phyloP scores from a whole-genome alignment of 1,140 invertebrate genomes.

The Tetramorium simillimum region DNA sequence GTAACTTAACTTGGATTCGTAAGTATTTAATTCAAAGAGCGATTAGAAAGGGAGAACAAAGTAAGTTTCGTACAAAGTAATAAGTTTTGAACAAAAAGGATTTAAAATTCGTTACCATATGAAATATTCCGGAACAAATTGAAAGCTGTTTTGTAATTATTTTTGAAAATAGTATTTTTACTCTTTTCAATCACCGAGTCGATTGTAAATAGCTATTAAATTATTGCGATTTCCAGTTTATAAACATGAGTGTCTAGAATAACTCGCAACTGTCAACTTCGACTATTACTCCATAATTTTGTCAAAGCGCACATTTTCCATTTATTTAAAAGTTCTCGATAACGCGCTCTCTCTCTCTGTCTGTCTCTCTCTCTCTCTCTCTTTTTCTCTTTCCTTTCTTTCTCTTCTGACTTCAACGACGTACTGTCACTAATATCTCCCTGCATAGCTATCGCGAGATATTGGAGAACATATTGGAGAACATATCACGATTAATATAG shows the following conservation, averaged over 20 bases:
- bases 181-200: neutral
- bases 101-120: neutral
- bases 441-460: neutral
- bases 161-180: neutral
- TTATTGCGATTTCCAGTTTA: neutral
- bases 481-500: neutral
- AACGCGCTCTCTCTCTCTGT: neutral
- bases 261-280: neutral
- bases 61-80: too few species aligned
- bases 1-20: neutral
- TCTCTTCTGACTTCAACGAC: neutral
- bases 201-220: neutral
- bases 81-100: neutral
- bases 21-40: neutral
- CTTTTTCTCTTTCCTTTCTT: neutral
- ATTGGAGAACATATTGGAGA: neutral
- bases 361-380: slow-evolving; percentile 24
- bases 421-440: neutral
- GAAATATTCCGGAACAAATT: neutral
- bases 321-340: neutral
- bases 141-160: neutral
- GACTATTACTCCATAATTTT: neutral
- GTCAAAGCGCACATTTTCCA: neutral
- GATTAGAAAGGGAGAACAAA: neutral
- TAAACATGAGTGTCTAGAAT: slow-evolving; percentile 2